Conservation (phyloP, 2,797 vertebrate genomes). For the Kryptopterus vitreolus region DNA sequence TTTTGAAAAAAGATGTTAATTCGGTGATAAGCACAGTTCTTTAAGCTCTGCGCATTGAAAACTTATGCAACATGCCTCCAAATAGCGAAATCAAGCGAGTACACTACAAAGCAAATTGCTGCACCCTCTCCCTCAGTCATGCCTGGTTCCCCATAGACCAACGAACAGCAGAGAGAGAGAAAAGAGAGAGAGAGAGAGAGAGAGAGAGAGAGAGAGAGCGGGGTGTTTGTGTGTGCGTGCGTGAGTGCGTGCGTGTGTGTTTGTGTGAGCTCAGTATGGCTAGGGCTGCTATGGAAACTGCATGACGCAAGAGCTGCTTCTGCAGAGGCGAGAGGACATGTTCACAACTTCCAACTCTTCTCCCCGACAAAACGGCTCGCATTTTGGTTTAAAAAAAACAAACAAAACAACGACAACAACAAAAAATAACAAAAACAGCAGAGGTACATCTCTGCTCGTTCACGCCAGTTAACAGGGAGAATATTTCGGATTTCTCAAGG, state of each 20-base stretch:
- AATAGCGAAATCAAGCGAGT: conserved; percentile 20
- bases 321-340: conserved; percentile 59
- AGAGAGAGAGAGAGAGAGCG: conserved; percentile 20
- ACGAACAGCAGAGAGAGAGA: conserved; percentile 32
- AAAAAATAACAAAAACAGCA: neutral
- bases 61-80: conserved; percentile 13
- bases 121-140: conserved; percentile 24
- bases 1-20: neutral
- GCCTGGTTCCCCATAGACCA: conserved; percentile 39
- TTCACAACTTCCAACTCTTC: conserved; percentile 55
- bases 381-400: conserved; percentile 30
- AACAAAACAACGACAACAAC: too few relatives aligned
- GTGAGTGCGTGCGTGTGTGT: conserved; percentile 13
- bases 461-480: neutral
- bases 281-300: conserved; percentile 63
- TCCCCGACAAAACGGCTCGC: conserved; percentile 48
- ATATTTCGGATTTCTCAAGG: conserved; percentile 29
- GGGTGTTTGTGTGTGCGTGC: neutral
- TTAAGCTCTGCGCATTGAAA: neutral
- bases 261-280: conserved; percentile 36
- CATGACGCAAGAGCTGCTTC: conserved; percentile 58
- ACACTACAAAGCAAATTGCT: conserved; percentile 16
- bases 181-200: conserved; percentile 5
- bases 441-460: conserved; percentile 28
- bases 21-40: neutral